A percentile compares a stretch with the other conserved stretches of the same genome.
phyloP scores from a whole-genome alignment of 2,113 vertebrate species.

The Pycnonotus jocosus region DNA sequence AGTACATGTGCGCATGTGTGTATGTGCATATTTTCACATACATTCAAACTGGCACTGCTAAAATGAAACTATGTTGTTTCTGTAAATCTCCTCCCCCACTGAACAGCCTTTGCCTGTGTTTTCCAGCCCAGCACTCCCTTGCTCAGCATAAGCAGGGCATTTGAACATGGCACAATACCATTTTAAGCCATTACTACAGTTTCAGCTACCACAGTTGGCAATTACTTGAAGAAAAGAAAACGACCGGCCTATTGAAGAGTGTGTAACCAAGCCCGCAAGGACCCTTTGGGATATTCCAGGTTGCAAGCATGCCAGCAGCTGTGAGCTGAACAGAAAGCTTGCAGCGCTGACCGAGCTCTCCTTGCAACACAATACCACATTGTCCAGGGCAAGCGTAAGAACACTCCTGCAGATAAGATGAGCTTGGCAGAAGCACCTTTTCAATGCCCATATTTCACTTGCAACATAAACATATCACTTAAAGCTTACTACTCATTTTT shows the following conservation, averaged over 20 bases:
- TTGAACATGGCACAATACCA: accelerated
- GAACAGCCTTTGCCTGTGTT: background rate
- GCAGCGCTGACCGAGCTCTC: background rate
- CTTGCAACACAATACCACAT: background rate
- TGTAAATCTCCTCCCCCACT: background rate
- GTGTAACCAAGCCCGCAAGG: background rate
- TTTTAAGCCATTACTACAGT: background rate
- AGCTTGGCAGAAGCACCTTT: background rate
- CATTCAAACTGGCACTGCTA: background rate
- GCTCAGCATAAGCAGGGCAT: background rate
- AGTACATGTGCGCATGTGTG: accelerated
- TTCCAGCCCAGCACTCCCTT: background rate
- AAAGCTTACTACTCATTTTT: background rate
- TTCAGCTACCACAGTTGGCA: background rate
- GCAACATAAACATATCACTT: background rate
- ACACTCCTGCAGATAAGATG: background rate
- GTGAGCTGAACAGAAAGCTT: background rate
- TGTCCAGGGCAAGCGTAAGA: background rate
- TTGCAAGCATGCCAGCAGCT: background rate
- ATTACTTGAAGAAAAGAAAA: background rate
- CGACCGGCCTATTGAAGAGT: background rate
- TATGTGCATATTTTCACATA: background rate
- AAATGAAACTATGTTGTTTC: background rate
- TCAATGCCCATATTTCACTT: background rate
- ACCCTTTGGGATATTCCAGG: background rate